A percentile compares a stretch with the other conserved stretches of the same genome.
Evolutionary conservation across 2,113 vertebrate species (phyloP).

Genomic region (Nicator chloris): DNA sequence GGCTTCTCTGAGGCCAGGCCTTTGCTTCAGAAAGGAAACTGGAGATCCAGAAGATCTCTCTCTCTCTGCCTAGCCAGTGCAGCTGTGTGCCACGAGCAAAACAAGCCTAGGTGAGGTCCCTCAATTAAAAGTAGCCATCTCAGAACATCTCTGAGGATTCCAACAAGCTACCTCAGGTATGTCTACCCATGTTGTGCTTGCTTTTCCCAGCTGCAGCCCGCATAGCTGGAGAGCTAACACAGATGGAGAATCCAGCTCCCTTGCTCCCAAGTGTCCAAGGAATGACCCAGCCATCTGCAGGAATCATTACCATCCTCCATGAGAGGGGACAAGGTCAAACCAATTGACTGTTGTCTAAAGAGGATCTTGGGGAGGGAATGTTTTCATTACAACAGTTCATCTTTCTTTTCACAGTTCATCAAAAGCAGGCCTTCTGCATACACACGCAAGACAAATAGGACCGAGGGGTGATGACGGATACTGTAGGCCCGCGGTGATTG

Average conservation of each 20-base stretch:
- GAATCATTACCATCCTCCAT: slow-evolving; percentile 50
- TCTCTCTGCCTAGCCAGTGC: not conserved
- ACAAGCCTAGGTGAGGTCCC: not conserved
- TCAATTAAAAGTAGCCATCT: not conserved
- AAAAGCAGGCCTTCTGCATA: slow-evolving; percentile 55
- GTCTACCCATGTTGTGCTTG: not conserved
- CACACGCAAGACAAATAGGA: slow-evolving; percentile 53
- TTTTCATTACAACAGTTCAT: slow-evolving; percentile 71
- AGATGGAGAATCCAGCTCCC: not conserved
- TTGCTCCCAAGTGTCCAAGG: slow-evolving; percentile 41
- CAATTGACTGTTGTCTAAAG: slow-evolving; percentile 60
- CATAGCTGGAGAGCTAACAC: not conserved
- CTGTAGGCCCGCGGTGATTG: slow-evolving; percentile 14
- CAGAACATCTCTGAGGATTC: not conserved
- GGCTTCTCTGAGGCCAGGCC: not conserved
- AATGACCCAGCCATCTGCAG: slow-evolving; percentile 61
- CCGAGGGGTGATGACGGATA: slow-evolving; percentile 42
- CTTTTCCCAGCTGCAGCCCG: not conserved
- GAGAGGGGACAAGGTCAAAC: slow-evolving; percentile 53
- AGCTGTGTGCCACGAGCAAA: not conserved
- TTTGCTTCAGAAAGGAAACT: not conserved
- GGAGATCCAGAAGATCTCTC: fast-evolving
- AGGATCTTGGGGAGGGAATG: slow-evolving; percentile 60
- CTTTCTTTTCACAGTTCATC: slow-evolving; percentile 72
- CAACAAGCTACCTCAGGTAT: not conserved